A percentile compares a stretch with the other conserved stretches of the same genome.
phyloP scores from a whole-genome alignment of 2,113 vertebrate genomes.

The Urocolius indicus region DNA sequence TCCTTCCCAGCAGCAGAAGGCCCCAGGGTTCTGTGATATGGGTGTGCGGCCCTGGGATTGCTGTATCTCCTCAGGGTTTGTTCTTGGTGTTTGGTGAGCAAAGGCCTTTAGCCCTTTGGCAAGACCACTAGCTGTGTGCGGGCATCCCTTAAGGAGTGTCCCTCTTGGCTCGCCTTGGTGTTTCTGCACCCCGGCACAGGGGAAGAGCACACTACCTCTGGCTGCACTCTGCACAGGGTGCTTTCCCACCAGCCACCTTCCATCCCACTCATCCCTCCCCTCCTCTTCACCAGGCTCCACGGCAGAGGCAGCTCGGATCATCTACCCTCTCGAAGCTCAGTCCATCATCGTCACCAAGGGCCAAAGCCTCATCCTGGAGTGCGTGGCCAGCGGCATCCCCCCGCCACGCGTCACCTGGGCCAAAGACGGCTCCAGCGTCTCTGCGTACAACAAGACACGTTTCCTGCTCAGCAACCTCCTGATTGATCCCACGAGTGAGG shows the following conservation, averaged over 20 bases:
- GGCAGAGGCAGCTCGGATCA: conserved; percentile 92
- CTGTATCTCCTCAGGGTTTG: not conserved
- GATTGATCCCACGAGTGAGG: conserved; percentile 88
- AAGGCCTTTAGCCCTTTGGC: not conserved
- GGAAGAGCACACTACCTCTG: accelerated
- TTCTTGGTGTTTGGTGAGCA: not conserved
- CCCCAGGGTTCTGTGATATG: not conserved
- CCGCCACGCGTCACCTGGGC: conserved; percentile 92
- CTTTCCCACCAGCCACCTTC: not conserved
- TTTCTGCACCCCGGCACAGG: not conserved
- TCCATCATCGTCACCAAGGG: conserved; percentile 96
- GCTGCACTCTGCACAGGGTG: not conserved
- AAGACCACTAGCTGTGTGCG: not conserved
- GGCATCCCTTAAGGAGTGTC: not conserved
- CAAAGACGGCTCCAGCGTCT: conserved; percentile 87
- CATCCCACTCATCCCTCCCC: not conserved
- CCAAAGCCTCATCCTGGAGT: conserved; percentile 94
- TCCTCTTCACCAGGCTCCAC: conserved; percentile 83
- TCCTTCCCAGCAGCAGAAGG: not conserved
- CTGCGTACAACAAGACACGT: conserved; percentile 89
- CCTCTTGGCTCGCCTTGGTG: not conserved
- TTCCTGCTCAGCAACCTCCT: conserved; percentile 96
- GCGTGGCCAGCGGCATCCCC: conserved; percentile 94
- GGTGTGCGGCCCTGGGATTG: not conserved
- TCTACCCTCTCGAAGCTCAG: conserved; percentile 91